Evolutionary conservation across 2,888 invertebrate genomes (phyloP).

Genomic region (Cryptus armator): DNA sequence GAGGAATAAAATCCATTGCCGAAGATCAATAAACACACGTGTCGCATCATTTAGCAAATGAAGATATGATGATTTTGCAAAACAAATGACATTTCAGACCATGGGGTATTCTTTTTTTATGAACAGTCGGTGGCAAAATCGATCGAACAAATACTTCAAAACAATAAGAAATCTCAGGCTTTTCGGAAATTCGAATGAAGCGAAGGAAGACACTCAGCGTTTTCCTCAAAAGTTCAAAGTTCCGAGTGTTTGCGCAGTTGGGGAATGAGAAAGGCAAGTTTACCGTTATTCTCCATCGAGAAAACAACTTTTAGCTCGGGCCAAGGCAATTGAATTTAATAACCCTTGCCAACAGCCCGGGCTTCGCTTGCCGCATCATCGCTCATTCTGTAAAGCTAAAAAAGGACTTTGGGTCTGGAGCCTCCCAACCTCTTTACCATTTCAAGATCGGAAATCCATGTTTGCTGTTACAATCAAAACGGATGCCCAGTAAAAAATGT

Average conservation of each 20-base stretch:
- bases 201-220: not conserved
- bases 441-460: not conserved
- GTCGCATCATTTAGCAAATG: too few species aligned
- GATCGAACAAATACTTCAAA: not conserved
- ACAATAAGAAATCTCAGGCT: not conserved
- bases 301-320: not conserved
- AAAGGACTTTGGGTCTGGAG: not conserved
- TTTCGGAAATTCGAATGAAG: not conserved
- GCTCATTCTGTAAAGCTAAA: not conserved
- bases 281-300: not conserved
- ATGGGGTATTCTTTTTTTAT: not conserved
- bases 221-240: not conserved
- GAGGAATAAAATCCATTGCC: too few species aligned
- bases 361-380: not conserved
- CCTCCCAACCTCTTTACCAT: not conserved
- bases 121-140: not conserved
- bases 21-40: too few species aligned
- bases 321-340: constrained; percentile 2
- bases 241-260: not conserved
- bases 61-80: not conserved
- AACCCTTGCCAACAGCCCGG: not conserved
- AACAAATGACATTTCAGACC: not conserved
- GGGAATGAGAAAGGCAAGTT: not conserved
- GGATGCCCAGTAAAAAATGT: not conserved
- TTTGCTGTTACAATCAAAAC: not conserved